Evolutionary conservation across 2,888 invertebrate genomes (phyloP).

Genomic region (Opisthograptis luteolata): DNA sequence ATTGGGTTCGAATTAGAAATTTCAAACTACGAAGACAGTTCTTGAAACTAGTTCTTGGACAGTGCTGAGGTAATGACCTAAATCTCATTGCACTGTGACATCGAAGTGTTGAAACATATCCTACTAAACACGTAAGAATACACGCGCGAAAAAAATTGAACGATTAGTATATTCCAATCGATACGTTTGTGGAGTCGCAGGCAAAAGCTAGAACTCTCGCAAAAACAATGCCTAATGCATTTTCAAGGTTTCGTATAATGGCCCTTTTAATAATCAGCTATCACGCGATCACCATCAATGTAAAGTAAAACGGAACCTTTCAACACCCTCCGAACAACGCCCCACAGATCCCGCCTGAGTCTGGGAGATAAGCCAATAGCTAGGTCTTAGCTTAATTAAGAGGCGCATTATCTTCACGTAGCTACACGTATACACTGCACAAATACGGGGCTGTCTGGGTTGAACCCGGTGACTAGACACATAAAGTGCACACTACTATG

Average conservation of each 20-base stretch:
- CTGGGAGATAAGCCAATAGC: constrained; percentile 29
- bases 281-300: constrained; percentile 21
- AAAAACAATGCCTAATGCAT: constrained; percentile 11
- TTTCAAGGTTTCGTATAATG: constrained; percentile 14
- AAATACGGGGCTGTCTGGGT: constrained; percentile 28
- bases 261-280: constrained; percentile 9
- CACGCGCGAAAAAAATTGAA: not conserved
- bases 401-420: constrained; percentile 6
- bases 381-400: constrained; percentile 36
- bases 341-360: constrained; percentile 9
- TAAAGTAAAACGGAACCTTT: constrained; percentile 10
- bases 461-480: constrained; percentile 54
- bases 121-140: not conserved
- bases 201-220: not conserved
- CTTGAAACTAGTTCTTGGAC: too few relatives aligned
- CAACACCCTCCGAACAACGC: constrained; percentile 6
- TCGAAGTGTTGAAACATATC: too few relatives aligned
- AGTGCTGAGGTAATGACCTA: too few relatives aligned
- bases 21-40: too few relatives aligned
- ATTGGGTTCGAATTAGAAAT: too few relatives aligned
- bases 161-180: not conserved
- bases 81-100: too few relatives aligned
- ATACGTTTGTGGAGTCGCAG: too few relatives aligned
- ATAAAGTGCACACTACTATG: constrained; percentile 48
- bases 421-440: not conserved